These are phyloP conservation scores for Hoplostethus atlanticus DNA, from an alignment of 2,797 vertebrate genomes.

Conservation along the genomic window DNA sequence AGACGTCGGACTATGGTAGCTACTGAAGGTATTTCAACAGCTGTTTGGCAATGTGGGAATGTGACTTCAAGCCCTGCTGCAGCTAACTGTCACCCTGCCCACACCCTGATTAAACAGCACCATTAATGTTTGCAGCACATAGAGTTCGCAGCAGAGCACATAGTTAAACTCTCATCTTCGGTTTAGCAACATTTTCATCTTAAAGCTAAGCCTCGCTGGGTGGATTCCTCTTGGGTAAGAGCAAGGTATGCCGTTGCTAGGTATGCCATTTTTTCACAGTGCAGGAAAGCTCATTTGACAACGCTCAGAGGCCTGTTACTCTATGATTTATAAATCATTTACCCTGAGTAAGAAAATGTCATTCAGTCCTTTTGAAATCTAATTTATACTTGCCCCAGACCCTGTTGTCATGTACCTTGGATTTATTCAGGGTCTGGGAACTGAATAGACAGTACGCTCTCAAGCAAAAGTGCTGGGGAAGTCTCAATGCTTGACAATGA, in stretches of 20 bases:
- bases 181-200: conserved; percentile 44
- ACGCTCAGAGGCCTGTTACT: conserved; percentile 45
- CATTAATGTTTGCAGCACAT: conserved; percentile 28
- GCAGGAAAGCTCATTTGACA: conserved; percentile 70
- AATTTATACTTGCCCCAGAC: conserved; percentile 66
- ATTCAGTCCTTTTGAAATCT: conserved; percentile 70
- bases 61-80: conserved; percentile 20
- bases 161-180: conserved; percentile 25
- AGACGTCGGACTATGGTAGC: conserved; percentile 1
- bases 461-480: conserved; percentile 13
- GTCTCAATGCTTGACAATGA: conserved; percentile 7
- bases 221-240: conserved; percentile 32
- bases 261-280: conserved; percentile 50
- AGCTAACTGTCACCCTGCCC: conserved; percentile 19
- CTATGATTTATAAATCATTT: conserved; percentile 70
- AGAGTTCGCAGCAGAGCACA: conserved; percentile 25
- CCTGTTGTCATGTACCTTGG: conserved; percentile 47
- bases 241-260: conserved; percentile 51
- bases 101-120: conserved; percentile 36
- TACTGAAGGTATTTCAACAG: conserved; percentile 23
- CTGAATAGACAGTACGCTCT: conserved; percentile 42
- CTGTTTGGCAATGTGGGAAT: conserved; percentile 19
- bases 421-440: conserved; percentile 46
- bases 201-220: conserved; percentile 26
- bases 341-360: conserved; percentile 60